Percentiles rank a stretch among this genome's conserved stretches.
Conservation (phyloP, 2,113 vertebrate genomes). For the Psilopsiagon aurifrons region DNA sequence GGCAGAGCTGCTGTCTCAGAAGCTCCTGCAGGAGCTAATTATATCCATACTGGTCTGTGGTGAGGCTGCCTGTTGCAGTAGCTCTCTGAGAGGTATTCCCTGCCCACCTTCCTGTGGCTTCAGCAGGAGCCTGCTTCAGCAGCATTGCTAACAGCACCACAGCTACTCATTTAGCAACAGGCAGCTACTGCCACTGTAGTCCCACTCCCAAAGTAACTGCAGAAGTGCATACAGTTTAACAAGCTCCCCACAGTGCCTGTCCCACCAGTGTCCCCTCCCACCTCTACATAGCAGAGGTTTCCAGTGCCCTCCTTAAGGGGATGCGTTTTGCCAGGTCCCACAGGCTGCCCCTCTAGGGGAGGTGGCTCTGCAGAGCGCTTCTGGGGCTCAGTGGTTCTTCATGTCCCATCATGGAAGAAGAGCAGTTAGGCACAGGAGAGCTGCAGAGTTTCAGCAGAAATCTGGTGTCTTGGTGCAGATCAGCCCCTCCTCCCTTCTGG, state of each 20-base stretch:
- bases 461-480: not conserved
- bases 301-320: no score
- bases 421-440: not conserved
- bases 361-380: not conserved
- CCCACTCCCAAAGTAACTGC: fast-evolving
- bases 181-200: not conserved
- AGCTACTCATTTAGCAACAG: not conserved
- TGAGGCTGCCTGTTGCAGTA: not conserved
- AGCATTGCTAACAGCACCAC: fast-evolving
- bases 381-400: not conserved
- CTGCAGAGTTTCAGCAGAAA: not conserved
- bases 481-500: fast-evolving
- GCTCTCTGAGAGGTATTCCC: not conserved
- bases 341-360: not conserved
- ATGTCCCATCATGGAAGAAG: not conserved
- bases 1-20: not conserved
- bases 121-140: not conserved
- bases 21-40: not conserved
- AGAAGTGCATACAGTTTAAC: not conserved
- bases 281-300: not conserved
- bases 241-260: fast-evolving
- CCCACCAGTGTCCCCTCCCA: not conserved
- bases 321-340: not conserved
- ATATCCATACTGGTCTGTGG: fast-evolving
- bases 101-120: not conserved